Conservation (phyloP, 1,140 invertebrate genomes). For the Pogonomyrmex californicus region DNA sequence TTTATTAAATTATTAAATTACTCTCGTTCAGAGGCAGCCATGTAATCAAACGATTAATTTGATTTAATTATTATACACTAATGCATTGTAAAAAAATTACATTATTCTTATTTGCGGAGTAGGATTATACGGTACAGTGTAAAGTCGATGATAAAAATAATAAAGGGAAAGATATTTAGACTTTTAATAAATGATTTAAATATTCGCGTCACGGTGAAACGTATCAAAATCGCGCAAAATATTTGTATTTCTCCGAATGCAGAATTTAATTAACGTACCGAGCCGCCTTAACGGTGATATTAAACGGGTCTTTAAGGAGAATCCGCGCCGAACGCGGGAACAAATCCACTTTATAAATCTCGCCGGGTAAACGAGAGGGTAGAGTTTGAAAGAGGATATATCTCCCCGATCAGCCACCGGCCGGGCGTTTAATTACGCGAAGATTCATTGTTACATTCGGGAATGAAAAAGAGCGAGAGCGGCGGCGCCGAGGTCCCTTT, state of each 20-base stretch:
- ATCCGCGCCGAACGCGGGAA: background rate
- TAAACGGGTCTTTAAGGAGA: conserved; percentile 39
- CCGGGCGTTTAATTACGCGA: conserved; percentile 70
- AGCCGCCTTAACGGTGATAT: conserved; percentile 29
- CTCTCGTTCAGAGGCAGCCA: background rate
- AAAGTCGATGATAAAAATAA: background rate
- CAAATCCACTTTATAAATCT: conserved; percentile 65
- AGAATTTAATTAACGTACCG: conserved; percentile 42
- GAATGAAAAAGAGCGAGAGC: background rate
- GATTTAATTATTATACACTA: background rate
- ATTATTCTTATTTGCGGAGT: background rate
- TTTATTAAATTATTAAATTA: conserved; percentile 12
- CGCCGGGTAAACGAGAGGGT: conserved; percentile 31
- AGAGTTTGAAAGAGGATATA: conserved; percentile 42
- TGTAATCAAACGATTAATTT: background rate
- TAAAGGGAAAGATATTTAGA: background rate
- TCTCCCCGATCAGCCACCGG: conserved; percentile 55
- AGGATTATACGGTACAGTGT: background rate
- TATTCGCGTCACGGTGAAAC: background rate
- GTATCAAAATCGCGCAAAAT: conserved; percentile 16
- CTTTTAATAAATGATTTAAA: background rate
- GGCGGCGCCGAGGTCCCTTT: background rate
- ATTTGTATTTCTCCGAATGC: background rate
- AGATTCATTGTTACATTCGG: conserved; percentile 65
- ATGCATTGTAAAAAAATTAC: background rate